Conservation (phyloP, 1,140 invertebrate species). For the Acromyrmex echinatior region DNA sequence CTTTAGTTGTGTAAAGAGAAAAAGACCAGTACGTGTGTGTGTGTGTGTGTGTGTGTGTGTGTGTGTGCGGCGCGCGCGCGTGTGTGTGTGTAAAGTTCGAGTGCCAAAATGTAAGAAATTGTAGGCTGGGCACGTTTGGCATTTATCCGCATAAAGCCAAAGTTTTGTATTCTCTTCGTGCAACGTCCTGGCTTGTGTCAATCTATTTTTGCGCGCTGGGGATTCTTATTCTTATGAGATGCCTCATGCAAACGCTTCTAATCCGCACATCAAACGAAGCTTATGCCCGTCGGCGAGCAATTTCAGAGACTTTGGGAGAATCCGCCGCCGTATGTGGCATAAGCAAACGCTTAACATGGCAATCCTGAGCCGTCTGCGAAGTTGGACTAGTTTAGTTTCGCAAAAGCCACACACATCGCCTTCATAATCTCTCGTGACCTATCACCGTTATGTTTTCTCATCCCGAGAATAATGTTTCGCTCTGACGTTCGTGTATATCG, state of each 20-base stretch:
- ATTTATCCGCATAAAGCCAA: neutral
- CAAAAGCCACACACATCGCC: conserved; percentile 19
- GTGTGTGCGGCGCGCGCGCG: too few relatives aligned
- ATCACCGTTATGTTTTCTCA: conserved; percentile 54
- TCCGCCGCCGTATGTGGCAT: conserved; percentile 29
- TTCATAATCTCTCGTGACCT: conserved; percentile 57
- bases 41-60: too few relatives aligned
- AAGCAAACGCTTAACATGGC: conserved; percentile 55
- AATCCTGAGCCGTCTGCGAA: neutral
- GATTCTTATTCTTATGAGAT: conserved; percentile 33
- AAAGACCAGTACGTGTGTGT: neutral
- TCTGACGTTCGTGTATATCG: conserved; percentile 14
- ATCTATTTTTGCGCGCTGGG: neutral
- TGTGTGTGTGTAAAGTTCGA: neutral
- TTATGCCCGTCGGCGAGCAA: conserved; percentile 47
- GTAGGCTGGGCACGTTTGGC: neutral
- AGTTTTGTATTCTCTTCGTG: neutral
- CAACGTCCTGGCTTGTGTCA: neutral
- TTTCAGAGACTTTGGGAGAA: conserved; percentile 50
- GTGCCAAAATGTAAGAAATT: neutral
- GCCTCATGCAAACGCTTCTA: conserved; percentile 45
- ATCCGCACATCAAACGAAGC: conserved; percentile 56
- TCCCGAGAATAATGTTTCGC: conserved; percentile 30
- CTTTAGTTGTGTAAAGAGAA: neutral
- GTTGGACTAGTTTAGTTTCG: conserved; percentile 50